Percentiles rank a stretch among this genome's conserved stretches.
phyloP scores from a whole-genome alignment of 2,113 vertebrate genomes.

The Grammatotria lemairii region DNA sequence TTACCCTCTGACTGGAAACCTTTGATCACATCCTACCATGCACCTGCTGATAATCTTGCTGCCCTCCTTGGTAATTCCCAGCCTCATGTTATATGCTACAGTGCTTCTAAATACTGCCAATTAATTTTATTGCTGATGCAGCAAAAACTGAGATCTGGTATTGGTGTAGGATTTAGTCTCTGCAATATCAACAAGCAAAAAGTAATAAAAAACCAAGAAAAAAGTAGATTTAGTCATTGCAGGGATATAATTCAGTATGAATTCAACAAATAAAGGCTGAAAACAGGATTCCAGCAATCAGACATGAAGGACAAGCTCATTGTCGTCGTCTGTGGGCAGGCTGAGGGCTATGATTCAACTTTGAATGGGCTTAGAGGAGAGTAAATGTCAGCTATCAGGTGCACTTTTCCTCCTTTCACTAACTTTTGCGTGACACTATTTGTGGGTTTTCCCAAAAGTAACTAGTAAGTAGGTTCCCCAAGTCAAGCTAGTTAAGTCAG shows the following conservation, averaged over 20 bases:
- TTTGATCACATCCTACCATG: not conserved
- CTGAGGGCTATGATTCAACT: not conserved
- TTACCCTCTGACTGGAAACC: not conserved
- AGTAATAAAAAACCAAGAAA: not conserved
- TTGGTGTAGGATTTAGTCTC: not conserved
- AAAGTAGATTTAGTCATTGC: not conserved
- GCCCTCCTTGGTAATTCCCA: not conserved
- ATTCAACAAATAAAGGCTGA: not conserved
- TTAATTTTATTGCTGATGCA: not conserved
- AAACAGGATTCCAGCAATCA: not conserved
- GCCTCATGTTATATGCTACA: not conserved
- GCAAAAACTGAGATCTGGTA: not conserved
- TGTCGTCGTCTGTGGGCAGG: accelerated
- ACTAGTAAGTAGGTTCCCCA: not conserved
- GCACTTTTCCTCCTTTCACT: not conserved
- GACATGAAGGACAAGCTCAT: not conserved
- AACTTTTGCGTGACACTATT: not conserved
- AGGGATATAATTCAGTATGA: not conserved
- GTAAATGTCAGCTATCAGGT: not conserved
- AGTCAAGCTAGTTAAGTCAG: not conserved
- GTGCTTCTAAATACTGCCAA: not conserved
- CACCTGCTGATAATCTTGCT: not conserved
- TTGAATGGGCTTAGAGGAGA: not conserved
- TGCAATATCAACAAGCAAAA: not conserved
- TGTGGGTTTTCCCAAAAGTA: not conserved